phyloP scores from a whole-genome alignment of 2,888 invertebrate genomes.

The Ceraclea dissimilis region DNA sequence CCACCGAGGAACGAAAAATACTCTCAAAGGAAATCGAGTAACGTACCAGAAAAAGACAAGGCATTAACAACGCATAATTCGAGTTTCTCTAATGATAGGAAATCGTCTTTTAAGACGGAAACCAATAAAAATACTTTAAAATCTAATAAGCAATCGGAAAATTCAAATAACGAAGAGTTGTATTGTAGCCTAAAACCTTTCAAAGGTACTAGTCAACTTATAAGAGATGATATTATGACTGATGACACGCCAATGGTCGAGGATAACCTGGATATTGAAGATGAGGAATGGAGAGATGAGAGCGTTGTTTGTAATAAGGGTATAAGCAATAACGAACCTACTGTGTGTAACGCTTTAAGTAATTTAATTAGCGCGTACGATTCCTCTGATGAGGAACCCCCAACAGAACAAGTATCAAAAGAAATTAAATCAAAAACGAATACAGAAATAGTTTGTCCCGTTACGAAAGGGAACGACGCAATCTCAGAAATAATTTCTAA shows the following conservation, averaged over 20 bases:
- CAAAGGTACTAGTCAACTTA: constrained; percentile 40
- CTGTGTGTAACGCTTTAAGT: constrained; percentile 48
- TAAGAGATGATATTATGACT: constrained; percentile 28
- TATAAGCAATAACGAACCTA: constrained; percentile 27
- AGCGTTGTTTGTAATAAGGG: constrained; percentile 7
- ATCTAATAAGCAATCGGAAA: too few relatives aligned
- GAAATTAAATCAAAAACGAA: constrained; percentile 3
- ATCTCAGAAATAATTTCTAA: not conserved
- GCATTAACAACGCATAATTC: too few relatives aligned
- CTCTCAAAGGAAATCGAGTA: too few relatives aligned
- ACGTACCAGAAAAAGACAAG: too few relatives aligned
- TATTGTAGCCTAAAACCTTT: constrained; percentile 41
- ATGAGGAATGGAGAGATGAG: constrained; percentile 34
- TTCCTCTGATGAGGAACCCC: constrained; percentile 40
- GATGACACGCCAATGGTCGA: constrained; percentile 17
- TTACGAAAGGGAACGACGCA: not conserved
- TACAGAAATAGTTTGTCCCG: not conserved
- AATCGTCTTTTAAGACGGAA: too few relatives aligned
- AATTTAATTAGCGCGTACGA: constrained; percentile 51
- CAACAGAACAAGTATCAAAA: constrained; percentile 9
- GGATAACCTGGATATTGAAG: constrained; percentile 34
- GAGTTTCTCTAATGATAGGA: too few relatives aligned
- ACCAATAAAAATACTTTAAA: too few relatives aligned
- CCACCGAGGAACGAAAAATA: too few relatives aligned
- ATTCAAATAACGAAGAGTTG: constrained; percentile 22